phyloP scores from a whole-genome alignment of 2,113 vertebrate genomes.

The Rhodinocichla rosea region DNA sequence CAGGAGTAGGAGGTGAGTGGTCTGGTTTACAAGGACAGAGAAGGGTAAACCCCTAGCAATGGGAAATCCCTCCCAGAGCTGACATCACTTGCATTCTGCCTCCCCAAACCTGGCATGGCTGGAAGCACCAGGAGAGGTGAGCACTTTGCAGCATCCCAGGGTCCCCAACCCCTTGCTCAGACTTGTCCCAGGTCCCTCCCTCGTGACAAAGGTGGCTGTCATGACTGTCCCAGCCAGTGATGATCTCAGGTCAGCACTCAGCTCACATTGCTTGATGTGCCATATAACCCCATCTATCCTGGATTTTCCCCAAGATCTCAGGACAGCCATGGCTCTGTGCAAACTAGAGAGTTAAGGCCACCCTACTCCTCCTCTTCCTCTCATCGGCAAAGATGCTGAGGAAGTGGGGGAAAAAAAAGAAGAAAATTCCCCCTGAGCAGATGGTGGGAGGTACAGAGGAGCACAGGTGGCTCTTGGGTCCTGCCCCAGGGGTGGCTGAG shows the following conservation, averaged over 20 bases:
- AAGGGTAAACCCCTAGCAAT: background rate
- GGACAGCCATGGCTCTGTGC: conserved; percentile 1
- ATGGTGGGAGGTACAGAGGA: background rate
- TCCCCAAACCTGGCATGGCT: background rate
- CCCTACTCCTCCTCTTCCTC: conserved; percentile 4
- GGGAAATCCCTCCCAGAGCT: background rate
- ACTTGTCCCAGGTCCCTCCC: background rate
- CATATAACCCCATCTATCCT: background rate
- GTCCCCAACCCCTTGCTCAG: background rate
- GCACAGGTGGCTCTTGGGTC: background rate
- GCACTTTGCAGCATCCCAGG: background rate
- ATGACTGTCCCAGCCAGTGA: rapidly evolving
- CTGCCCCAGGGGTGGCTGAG: background rate
- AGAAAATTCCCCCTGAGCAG: background rate
- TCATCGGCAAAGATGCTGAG: background rate
- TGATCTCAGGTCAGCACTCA: background rate
- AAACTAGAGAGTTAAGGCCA: conserved; percentile 10
- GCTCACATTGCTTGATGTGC: background rate
- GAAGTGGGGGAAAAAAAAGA: background rate
- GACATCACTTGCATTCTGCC: background rate
- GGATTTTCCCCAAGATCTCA: background rate
- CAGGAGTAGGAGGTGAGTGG: background rate
- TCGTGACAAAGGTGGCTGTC: background rate
- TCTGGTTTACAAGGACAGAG: background rate
- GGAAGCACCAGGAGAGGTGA: background rate